Conservation (phyloP, 2,888 invertebrate genomes). For the Drosophila subquinaria region DNA sequence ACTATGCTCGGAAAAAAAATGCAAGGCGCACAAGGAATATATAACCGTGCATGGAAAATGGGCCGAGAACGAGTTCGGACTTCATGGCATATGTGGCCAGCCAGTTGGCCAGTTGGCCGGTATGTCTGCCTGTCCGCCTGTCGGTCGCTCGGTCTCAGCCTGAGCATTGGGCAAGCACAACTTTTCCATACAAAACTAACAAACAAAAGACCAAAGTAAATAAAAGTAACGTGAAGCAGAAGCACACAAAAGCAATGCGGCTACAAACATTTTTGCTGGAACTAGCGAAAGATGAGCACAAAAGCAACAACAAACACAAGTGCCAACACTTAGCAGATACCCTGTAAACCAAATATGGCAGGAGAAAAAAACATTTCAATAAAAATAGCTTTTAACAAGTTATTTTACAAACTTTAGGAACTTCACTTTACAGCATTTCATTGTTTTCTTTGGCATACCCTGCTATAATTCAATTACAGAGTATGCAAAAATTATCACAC, state of each 20-base stretch:
- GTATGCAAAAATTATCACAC: slow-evolving; percentile 55
- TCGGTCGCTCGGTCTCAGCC: slow-evolving; percentile 25
- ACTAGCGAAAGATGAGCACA: slow-evolving; percentile 38
- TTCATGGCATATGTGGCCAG: slow-evolving; percentile 62
- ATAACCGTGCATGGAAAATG: slow-evolving; percentile 14
- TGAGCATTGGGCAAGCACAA: slow-evolving; percentile 51
- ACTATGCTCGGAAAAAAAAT: background rate
- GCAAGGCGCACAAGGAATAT: slow-evolving; percentile 1
- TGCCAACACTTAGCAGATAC: slow-evolving; percentile 4
- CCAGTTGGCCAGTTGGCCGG: slow-evolving; percentile 5
- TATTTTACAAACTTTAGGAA: background rate
- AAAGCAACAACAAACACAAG: slow-evolving; percentile 33
- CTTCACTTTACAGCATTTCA: background rate
- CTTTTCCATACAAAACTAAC: slow-evolving; percentile 70
- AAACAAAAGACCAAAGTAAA: slow-evolving; percentile 75
- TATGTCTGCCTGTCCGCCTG: slow-evolving; percentile 17
- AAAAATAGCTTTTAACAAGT: background rate
- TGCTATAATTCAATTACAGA: background rate
- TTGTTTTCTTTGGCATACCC: background rate
- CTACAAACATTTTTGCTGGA: slow-evolving; percentile 49
- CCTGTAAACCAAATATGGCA: background rate
- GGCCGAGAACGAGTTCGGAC: slow-evolving; percentile 4
- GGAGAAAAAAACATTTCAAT: background rate
- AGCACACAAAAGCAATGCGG: slow-evolving; percentile 47
- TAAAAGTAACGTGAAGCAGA: slow-evolving; percentile 53